phyloP scores from a whole-genome alignment of 2,888 invertebrate species.

The Encarsia formosa region DNA sequence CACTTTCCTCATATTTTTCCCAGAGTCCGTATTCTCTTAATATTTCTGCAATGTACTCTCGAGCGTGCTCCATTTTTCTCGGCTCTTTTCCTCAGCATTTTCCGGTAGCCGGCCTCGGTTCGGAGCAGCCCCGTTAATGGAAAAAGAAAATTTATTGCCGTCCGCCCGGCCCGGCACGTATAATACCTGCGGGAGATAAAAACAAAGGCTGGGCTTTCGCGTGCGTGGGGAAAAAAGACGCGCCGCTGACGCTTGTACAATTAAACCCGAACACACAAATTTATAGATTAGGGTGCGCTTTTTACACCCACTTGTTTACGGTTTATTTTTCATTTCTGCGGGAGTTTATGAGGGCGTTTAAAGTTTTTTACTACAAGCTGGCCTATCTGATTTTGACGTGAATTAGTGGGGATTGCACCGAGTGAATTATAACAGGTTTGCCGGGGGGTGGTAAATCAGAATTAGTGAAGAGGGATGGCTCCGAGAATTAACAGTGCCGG shows the following conservation, averaged over 20 bases:
- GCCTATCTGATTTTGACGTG: no score
- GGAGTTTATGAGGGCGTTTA: no score
- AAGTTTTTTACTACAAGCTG: no score
- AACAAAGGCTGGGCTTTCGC: no score
- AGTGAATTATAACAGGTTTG: no score
- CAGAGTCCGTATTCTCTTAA: no score
- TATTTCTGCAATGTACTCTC: constrained; percentile 11
- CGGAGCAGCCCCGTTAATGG: constrained; percentile 25
- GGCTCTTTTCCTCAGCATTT: neutral
- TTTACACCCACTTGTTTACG: no score
- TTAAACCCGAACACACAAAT: neutral
- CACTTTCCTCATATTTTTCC: constrained; percentile 3
- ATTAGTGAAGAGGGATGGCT: no score
- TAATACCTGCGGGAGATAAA: constrained; percentile 19
- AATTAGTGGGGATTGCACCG: no score
- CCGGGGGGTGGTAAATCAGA: no score
- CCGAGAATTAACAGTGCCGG: no score
- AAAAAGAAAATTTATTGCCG: constrained; percentile 25
- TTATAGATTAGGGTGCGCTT: neutral
- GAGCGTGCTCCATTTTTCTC: constrained; percentile 4
- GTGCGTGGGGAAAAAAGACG: neutral
- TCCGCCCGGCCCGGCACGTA: neutral
- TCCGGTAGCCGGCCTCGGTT: constrained; percentile 3
- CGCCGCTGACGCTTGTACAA: neutral
- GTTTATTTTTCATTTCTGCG: no score